A percentile compares a stretch with the other conserved stretches of the same genome.
These are phyloP conservation scores for Chaetodon trifascialis DNA, from an alignment of 2,113 vertebrate species.

Conservation along the genomic window DNA sequence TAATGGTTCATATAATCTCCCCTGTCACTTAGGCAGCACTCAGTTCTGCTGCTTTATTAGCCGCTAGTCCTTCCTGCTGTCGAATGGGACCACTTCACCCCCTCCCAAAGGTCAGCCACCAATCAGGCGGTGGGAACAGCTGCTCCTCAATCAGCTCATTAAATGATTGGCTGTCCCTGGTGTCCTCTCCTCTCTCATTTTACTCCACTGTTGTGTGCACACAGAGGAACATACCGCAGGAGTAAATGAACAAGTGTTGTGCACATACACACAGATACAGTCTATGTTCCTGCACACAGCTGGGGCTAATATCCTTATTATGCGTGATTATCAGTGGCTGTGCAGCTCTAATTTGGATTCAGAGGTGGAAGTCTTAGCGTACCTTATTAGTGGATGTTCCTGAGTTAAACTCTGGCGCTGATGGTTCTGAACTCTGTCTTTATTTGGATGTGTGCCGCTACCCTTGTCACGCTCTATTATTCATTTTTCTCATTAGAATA, in stretches of 20 bases:
- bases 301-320: conserved; percentile 47
- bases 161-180: conserved; percentile 68
- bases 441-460: conserved; percentile 24
- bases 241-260: conserved; percentile 23
- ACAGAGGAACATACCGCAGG: conserved; percentile 5
- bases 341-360: conserved; percentile 56
- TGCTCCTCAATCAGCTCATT: conserved; percentile 67
- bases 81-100: conserved; percentile 49
- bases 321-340: conserved; percentile 50
- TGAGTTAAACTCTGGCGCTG: conserved; percentile 20
- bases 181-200: conserved; percentile 46
- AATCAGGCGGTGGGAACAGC: conserved; percentile 60
- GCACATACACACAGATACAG: conserved; percentile 12
- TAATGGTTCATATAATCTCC: conserved; percentile 63
- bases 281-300: conserved; percentile 32
- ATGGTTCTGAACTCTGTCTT: conserved; percentile 43
- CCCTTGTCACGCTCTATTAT: conserved; percentile 11
- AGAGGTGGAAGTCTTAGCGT: conserved; percentile 24
- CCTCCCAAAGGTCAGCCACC: conserved; percentile 65
- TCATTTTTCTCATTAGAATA: conserved; percentile 21
- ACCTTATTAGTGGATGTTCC: conserved; percentile 45
- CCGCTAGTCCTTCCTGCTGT: conserved; percentile 49
- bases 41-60: conserved; percentile 55
- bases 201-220: conserved; percentile 18
- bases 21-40: conserved; percentile 52